Evolutionary conservation across 2,797 vertebrate genomes (phyloP).

Genomic region (Anolis apletophallus): DNA sequence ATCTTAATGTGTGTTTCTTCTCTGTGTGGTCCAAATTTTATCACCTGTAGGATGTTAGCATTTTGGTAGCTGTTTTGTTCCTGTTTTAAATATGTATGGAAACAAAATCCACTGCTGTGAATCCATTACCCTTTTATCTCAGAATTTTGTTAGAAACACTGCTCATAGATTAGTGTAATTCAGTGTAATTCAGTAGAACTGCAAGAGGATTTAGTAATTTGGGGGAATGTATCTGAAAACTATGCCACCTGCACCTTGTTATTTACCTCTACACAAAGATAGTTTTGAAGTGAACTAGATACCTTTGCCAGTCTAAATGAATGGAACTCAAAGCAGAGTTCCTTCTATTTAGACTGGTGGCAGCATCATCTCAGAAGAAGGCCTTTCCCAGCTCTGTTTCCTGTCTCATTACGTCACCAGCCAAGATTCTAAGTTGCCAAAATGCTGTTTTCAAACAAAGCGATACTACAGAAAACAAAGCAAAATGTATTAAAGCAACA

Average conservation of each 20-base stretch:
- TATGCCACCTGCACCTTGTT: too few relatives aligned
- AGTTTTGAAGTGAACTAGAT: too few relatives aligned
- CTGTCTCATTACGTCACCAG: neutral
- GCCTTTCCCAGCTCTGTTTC: neutral
- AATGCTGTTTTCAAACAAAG: neutral
- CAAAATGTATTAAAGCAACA: conserved; percentile 31
- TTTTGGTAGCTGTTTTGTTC: neutral
- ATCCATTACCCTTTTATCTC: neutral
- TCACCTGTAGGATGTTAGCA: neutral
- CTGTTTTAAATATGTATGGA: neutral
- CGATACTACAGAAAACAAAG: neutral
- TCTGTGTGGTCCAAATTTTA: neutral
- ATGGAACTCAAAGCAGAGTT: neutral
- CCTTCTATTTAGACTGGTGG: neutral
- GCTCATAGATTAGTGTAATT: neutral
- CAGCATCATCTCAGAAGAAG: too few relatives aligned
- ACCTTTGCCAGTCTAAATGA: neutral
- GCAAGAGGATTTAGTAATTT: neutral
- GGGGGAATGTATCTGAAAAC: neutral
- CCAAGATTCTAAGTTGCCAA: neutral
- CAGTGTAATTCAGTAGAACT: neutral
- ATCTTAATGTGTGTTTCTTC: neutral
- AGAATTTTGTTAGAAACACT: neutral
- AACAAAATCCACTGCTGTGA: neutral
- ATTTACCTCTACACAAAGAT: neutral